Evolutionary conservation across 1,140 invertebrate species (phyloP), one percentile per base, ranked within the genome.

Genomic region (Leucophenga varia): DNA sequence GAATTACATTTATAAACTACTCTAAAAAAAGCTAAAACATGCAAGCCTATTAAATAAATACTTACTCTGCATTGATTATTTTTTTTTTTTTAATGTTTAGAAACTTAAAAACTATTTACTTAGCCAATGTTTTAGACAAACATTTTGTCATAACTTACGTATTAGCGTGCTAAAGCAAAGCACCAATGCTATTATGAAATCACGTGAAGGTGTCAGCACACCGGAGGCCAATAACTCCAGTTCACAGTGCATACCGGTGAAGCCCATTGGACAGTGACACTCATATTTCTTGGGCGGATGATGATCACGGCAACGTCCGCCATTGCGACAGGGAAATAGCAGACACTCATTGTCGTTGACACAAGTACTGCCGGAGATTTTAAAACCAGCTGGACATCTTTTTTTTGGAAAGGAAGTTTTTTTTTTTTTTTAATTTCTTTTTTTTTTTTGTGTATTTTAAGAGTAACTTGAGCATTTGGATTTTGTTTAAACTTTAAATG

Each of bases 141-240:
- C n/a, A n/a, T n/a, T n/a, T n/a, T n/a, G n/a, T n/a, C n/a, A n/a
- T n/a, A n/a, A 82, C 87, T 87, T 84, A 90, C 88, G 81, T 78
- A 90, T 80, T 72, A 90, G 79, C 60, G 85, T 79, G 74, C 87
- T 82, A 57, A 88, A 79, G 80, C 87, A 89, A 75, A 85, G 79
- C 69, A 88, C 81, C 74, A 90, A 80, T 69, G 87, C 86, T 76
- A 90, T 86, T 78, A 90, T 86, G 80, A 91, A 91, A 81, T 90
- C 88, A 72, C 84, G 83, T 41, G 87, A 87, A 25, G 87, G 86
- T 68, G 85, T 86, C 72, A 89, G 85, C 68, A 86, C 84, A 50
- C 86, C 86, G n/a, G 86, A 84, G 49, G 85, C 83, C 37, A 84
- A 81, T 48, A 86, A 76, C 65, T 85, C 84, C 55, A 89, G 74